These are phyloP conservation scores for Acanthococcus lagerstroemiae DNA, from an alignment of 2,888 invertebrate species.

Conservation along the genomic window DNA sequence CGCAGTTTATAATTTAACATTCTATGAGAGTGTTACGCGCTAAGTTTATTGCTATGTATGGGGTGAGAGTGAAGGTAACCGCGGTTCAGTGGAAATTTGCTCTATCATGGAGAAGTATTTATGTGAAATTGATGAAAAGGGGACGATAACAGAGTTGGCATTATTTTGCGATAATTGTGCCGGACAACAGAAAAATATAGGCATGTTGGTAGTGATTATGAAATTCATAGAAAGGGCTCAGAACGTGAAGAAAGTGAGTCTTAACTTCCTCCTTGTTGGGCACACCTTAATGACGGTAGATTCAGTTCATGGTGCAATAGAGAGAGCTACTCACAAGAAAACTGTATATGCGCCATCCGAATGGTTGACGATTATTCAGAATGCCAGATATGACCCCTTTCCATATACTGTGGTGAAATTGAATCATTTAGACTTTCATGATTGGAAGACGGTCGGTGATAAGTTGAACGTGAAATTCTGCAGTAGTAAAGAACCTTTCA, in stretches of 20 bases:
- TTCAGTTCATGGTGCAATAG: not conserved
- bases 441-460: slow-evolving; percentile 6
- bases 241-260: not conserved
- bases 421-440: slow-evolving; percentile 8
- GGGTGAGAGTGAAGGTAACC: slow-evolving; percentile 15
- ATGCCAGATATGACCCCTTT: slow-evolving; percentile 4
- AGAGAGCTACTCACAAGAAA: not conserved
- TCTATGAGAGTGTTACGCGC: slow-evolving; percentile 17
- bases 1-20: slow-evolving; percentile 6
- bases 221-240: not conserved
- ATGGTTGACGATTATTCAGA: not conserved
- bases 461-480: not conserved
- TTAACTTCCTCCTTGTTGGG: not conserved
- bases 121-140: not conserved
- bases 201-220: not conserved
- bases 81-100: slow-evolving; percentile 20
- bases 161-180: slow-evolving; percentile 7
- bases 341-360: slow-evolving; percentile 3
- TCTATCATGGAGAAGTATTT: slow-evolving; percentile 21
- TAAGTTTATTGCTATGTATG: slow-evolving; percentile 23
- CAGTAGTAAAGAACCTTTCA: not conserved
- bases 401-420: slow-evolving; percentile 2
- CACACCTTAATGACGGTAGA: slow-evolving; percentile 12
- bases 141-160: slow-evolving; percentile 1
- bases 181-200: not conserved